Percentiles rank a stretch among this genome's conserved stretches.
phyloP scores from a whole-genome alignment of 2,888 invertebrate genomes.

The Penaeus monodon region DNA sequence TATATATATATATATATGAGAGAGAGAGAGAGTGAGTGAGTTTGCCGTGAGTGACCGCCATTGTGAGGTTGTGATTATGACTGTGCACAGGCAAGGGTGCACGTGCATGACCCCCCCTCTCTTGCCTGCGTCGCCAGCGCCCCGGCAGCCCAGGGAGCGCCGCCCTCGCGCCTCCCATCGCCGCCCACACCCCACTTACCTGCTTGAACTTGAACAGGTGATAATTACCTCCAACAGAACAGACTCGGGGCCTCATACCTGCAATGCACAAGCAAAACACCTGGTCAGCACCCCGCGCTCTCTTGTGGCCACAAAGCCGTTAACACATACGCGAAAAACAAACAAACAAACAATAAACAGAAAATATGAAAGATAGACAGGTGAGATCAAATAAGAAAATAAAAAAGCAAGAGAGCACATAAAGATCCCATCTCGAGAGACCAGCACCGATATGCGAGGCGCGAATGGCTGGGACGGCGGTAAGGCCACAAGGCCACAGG shows the following conservation, averaged over 20 bases:
- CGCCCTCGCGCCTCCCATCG: background rate
- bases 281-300: conserved; percentile 2
- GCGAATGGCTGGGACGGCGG: too few relatives aligned
- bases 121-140: background rate
- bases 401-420: too few relatives aligned
- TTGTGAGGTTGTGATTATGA: too few relatives aligned
- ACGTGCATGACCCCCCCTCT: background rate
- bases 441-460: too few relatives aligned
- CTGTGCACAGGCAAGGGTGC: background rate
- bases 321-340: too few relatives aligned
- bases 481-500: too few relatives aligned
- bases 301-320: too few relatives aligned
- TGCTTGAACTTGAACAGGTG: background rate
- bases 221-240: conserved; percentile 58
- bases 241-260: conserved; percentile 52
- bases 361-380: too few relatives aligned
- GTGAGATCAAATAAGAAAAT: too few relatives aligned
- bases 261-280: conserved; percentile 21
- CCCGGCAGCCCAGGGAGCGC: background rate
- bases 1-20: background rate
- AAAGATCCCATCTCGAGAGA: too few relatives aligned
- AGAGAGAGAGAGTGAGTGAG: conserved; percentile 18
- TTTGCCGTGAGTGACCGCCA: background rate
- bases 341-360: too few relatives aligned
- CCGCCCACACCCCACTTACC: background rate